Conservation (phyloP, 2,888 invertebrate species). For the Aporophyla lueneburgensis region DNA sequence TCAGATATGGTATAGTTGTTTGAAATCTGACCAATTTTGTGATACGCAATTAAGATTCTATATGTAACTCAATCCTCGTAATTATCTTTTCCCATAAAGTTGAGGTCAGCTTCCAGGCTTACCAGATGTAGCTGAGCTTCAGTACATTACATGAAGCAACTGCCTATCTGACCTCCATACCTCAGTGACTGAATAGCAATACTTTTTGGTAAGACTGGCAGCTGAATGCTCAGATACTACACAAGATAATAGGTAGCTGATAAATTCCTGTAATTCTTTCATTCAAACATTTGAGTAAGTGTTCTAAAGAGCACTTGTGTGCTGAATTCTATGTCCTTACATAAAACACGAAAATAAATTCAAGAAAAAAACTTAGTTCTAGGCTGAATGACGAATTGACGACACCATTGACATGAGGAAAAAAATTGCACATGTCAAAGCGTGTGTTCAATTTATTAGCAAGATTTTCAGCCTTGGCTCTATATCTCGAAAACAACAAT, state of each 20-base stretch:
- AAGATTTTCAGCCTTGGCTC: constrained; percentile 37
- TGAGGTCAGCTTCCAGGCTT: not conserved
- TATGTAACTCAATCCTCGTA: not conserved
- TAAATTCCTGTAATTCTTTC: constrained; percentile 19
- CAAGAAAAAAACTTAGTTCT: not conserved
- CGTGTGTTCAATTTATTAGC: constrained; percentile 37
- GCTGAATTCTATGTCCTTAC: not conserved
- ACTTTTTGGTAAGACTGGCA: not conserved
- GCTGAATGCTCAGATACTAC: not conserved
- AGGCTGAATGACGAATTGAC: constrained; percentile 47
- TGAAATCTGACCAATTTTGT: not conserved
- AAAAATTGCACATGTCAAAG: constrained; percentile 64
- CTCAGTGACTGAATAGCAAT: not conserved
- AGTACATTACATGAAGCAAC: not conserved
- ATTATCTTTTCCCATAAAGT: not conserved
- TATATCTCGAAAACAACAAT: constrained; percentile 53
- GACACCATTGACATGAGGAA: constrained; percentile 27
- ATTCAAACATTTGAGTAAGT: constrained; percentile 21
- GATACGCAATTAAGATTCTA: not conserved
- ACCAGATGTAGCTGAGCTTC: not conserved
- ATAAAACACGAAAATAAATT: not conserved
- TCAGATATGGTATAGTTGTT: not conserved
- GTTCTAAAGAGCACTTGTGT: not conserved
- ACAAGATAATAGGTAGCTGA: constrained; percentile 38
- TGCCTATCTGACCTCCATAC: not conserved